Percentiles rank a stretch among this genome's conserved stretches.
phyloP scores from a whole-genome alignment of 2,888 invertebrate genomes.

The Patella caerulea region DNA sequence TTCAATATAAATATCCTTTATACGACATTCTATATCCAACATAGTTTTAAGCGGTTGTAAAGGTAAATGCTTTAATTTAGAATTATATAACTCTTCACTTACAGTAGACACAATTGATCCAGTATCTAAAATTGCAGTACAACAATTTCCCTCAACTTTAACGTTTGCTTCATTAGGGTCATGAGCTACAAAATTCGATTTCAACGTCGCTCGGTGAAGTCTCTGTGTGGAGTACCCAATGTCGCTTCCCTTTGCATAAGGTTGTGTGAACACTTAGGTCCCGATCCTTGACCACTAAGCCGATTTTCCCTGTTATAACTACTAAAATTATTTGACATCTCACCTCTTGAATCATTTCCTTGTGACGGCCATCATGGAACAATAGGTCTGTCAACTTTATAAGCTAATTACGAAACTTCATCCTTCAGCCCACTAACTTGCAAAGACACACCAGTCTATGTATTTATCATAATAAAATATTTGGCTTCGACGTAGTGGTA shows the following conservation, averaged over 20 bases:
- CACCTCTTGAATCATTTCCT: background rate
- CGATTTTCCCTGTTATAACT: background rate
- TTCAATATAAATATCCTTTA: background rate
- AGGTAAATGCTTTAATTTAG: background rate
- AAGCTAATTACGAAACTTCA: background rate
- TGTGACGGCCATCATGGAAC: too few relatives aligned
- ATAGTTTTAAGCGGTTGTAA: background rate
- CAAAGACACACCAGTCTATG: too few relatives aligned
- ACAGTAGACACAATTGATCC: background rate
- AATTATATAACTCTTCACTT: background rate
- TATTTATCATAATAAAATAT: too few relatives aligned
- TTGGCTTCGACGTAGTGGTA: too few relatives aligned
- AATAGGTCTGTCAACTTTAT: background rate
- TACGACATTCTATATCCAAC: background rate
- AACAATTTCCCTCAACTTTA: background rate
- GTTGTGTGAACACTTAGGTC: background rate
- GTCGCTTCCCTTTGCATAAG: background rate
- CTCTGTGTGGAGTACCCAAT: background rate
- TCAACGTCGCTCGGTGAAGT: background rate
- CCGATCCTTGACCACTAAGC: background rate
- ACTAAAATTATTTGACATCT: background rate
- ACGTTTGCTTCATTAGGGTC: background rate
- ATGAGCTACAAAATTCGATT: background rate
- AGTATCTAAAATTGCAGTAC: constrained; percentile 1
- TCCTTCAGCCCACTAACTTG: background rate